Percentiles rank a stretch among this genome's conserved stretches.
Conservation (phyloP, 2,888 invertebrate genomes). For the Magallana nippona region DNA sequence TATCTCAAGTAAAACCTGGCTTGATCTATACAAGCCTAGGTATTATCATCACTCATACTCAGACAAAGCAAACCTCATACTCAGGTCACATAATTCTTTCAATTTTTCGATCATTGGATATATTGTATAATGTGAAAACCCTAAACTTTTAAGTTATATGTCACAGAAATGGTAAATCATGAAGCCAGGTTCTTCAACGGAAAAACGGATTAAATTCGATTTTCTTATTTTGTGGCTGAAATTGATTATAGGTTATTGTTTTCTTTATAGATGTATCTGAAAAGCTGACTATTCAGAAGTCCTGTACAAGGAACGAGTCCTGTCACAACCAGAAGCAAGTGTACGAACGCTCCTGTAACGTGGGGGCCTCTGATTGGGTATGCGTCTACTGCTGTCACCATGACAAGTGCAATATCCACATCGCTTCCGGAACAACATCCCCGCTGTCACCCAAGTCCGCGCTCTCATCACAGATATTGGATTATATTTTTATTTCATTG, state of each 20-base stretch:
- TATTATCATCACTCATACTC: too few species aligned
- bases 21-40: too few species aligned
- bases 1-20: too few species aligned
- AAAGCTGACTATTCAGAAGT: conserved; percentile 59
- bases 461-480: conserved; percentile 10
- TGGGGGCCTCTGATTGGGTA: conserved; percentile 53
- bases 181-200: too few species aligned
- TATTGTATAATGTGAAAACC: too few species aligned
- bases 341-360: conserved; percentile 55
- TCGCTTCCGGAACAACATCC: conserved; percentile 19
- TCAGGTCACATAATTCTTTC: too few species aligned
- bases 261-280: conserved; percentile 59
- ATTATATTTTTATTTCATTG: not conserved
- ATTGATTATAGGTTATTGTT: not conserved
- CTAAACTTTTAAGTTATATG: not conserved
- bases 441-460: not conserved
- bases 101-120: too few species aligned
- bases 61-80: too few species aligned
- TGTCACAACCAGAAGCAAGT: conserved; percentile 56
- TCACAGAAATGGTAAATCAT: too few species aligned
- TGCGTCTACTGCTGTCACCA: conserved; percentile 59
- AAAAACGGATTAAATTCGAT: too few species aligned
- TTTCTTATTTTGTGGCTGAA: too few species aligned
- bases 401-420: conserved; percentile 58
- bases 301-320: conserved; percentile 59